These are phyloP conservation scores for Mythimna impura DNA, from an alignment of 2,888 invertebrate species.

Conservation along the genomic window DNA sequence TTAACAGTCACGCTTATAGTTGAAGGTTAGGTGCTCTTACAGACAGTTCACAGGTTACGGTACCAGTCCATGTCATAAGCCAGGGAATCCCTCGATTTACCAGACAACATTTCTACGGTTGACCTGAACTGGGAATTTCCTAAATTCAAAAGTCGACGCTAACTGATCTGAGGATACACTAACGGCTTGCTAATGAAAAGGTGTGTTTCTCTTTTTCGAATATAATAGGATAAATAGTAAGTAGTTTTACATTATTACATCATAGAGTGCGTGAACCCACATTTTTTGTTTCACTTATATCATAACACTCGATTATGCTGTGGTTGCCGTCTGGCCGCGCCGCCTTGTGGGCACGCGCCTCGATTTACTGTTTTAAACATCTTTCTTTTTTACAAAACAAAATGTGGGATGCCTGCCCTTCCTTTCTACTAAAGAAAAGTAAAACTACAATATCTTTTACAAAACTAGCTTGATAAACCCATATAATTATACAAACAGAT, in stretches of 20 bases:
- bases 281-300: constrained; percentile 58
- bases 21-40: background rate
- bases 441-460: background rate
- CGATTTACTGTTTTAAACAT: constrained; percentile 61
- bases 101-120: background rate
- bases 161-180: too few relatives aligned
- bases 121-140: background rate
- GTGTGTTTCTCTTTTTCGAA: background rate
- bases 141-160: background rate
- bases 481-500: constrained; percentile 4
- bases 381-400: constrained; percentile 30
- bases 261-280: constrained; percentile 44
- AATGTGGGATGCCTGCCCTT: constrained; percentile 8
- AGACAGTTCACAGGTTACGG: background rate
- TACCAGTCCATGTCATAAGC: background rate
- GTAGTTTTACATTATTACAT: constrained; percentile 47
- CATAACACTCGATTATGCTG: constrained; percentile 59
- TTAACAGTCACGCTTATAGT: too few relatives aligned
- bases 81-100: background rate
- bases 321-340: constrained; percentile 51
- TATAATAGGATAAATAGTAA: constrained; percentile 6
- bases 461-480: background rate
- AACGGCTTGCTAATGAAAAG: background rate
- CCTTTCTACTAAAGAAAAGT: background rate
- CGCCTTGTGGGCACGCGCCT: constrained; percentile 63